Base-by-base conservation (phyloP, 2,888 invertebrate genomes). In the Diaprepes abbreviatus region DNA sequence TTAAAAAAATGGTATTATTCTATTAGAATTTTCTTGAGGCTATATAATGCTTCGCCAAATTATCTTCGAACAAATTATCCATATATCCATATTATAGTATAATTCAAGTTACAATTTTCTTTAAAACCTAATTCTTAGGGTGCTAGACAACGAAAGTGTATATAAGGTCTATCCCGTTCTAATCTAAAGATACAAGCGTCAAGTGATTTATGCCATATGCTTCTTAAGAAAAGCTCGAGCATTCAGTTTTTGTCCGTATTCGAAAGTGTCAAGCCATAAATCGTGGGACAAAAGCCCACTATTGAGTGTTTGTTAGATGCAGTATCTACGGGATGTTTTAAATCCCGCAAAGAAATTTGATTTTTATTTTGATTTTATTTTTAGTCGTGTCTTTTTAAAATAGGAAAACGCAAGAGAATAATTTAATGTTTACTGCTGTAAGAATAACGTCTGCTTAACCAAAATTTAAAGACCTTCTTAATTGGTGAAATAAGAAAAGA, bases 231-330 rank as follows among this genome's bases (percentile, higher is more conserved):
- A 82, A 81, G 82, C 81, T 82, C 82, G 82, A 83, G 83, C 83
- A 82, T 81, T 83, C 79, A 81, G 82, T 83, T 83, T 83, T 83
- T 83, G 82, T 80, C 79, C 81, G 82, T 73, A 73, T 83, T 83
- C 81, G 82, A 83, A 83, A 83, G 83, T 84, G 83, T 84, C 83
- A 83, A 83, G 80, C 82, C 82, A 84, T 84, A 83, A 83, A 83
- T 83, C 82, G 79, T 82, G 63, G 78, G 78, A 80, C 81, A 80
- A 80, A 80, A 77, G 80, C 28, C 77, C 75, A 75, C 75, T 79
- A 77, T 79, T 79, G 48, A 50, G 48, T 28, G 48, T 50, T 50
- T 50, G 14, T 77, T 78, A 77, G 78, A 73, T 73, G 75, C 75
- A 74, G 74, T 71, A 72, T 71, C 70, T 69, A 72, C 69, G 36